Conservation (phyloP, 2,113 vertebrate species). For the Otolemur garnettii region DNA sequence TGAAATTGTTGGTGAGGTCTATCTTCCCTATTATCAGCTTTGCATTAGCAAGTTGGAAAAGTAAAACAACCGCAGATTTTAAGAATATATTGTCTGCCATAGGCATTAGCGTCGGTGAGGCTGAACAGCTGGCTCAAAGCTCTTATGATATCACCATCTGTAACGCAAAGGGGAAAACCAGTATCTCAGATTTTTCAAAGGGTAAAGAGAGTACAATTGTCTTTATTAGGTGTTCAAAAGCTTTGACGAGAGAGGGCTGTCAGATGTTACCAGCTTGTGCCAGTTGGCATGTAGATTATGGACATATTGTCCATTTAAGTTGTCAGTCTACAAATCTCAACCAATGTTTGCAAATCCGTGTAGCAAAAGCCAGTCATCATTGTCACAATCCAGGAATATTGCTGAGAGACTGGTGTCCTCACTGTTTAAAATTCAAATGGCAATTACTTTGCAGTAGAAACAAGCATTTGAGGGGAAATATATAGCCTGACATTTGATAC, state of each 20-base stretch:
- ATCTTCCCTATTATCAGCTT: background rate
- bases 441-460: constrained; percentile 21
- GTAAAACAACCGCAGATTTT: constrained; percentile 26
- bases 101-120: background rate
- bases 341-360: constrained; percentile 6
- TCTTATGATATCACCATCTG: constrained; percentile 37
- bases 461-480: background rate
- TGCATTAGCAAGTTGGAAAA: constrained; percentile 23
- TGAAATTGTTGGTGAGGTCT: constrained; percentile 4
- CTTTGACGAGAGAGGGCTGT: constrained; percentile 50
- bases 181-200: constrained; percentile 42
- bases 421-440: background rate
- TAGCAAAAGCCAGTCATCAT: background rate
- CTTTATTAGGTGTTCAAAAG: constrained; percentile 58
- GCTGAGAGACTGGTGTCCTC: background rate
- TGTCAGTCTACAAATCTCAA: constrained; percentile 4
- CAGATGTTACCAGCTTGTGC: background rate
- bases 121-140: constrained; percentile 21
- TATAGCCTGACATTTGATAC: background rate
- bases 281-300: background rate
- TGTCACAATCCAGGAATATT: background rate
- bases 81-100: constrained; percentile 25
- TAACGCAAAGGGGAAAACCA: background rate
- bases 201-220: constrained; percentile 20
- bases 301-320: background rate